Conservation (phyloP, 2,113 vertebrate genomes). For the Phalacrocorax carbo region DNA sequence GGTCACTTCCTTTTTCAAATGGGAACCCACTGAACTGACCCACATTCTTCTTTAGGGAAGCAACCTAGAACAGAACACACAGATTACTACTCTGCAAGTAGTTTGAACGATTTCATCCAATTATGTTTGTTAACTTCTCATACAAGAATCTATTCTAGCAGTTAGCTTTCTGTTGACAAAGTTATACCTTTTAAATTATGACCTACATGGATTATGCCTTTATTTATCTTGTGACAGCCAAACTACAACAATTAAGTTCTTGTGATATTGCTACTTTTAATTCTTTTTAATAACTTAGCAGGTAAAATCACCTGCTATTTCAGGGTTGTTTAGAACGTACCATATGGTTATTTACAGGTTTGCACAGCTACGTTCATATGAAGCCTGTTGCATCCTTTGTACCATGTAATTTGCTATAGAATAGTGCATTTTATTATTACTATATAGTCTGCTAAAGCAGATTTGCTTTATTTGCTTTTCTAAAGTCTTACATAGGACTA, state of each 20-base stretch:
- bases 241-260: neutral
- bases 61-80: slow-evolving; percentile 74
- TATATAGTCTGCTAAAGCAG: neutral
- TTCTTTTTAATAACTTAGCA: neutral
- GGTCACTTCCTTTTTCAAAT: slow-evolving; percentile 86
- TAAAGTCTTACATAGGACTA: neutral
- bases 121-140: neutral
- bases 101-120: neutral
- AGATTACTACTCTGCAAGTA: neutral
- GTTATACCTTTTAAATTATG: neutral
- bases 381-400: neutral
- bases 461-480: neutral
- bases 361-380: neutral
- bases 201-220: neutral
- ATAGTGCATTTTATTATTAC: neutral
- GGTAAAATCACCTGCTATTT: neutral
- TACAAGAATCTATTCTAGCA: neutral
- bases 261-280: neutral
- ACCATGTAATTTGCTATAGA: neutral
- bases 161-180: neutral
- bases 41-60: slow-evolving; percentile 90
- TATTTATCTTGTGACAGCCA: neutral
- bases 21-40: slow-evolving; percentile 93
- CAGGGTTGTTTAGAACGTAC: neutral
- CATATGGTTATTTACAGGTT: neutral